Evolutionary conservation across 2,888 invertebrate species (phyloP), one percentile per base, ranked within the genome.

Genomic region (Diadegma fenestrale): DNA sequence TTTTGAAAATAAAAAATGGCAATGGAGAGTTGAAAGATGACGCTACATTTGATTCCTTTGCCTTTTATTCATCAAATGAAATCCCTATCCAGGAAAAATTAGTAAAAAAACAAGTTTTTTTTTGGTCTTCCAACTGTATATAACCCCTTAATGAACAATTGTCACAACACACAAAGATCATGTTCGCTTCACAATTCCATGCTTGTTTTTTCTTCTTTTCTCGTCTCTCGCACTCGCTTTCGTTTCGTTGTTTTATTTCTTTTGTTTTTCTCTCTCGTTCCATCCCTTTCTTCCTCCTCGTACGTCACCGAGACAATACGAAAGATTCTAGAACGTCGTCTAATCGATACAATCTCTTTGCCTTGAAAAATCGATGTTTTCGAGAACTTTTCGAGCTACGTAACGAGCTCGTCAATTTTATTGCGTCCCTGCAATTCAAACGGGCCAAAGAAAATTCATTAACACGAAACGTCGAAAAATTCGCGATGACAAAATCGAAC

Each of bases 221-320:
- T 19, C n/a, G 4, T 14, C 33, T 63, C 37, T 37, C 37, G 7
- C n/a, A n/a, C n/a, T 63, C 12, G n/a, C 30, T 30, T 19, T 37
- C 17, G 26, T 63, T n/a, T 63, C 26, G n/a, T 41, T 41, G 12
- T 64, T 41, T 19, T 19, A 5, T 41, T 64, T 30, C 10, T 6
- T 37, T 41, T 66, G 12, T 41, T 64, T 19, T 66, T 41, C 43
- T 17, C 26, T 22, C 43, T 43, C 43, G 6, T 19, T 68, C 26
- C 6, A 6, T 58, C 12, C 26, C 26, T 26, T 6, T 26, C 14
- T 26, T 14, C 26, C 26, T 26, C 58, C 14, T 26, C 26, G 58
- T 58, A 58, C 58, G 58, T 58, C 58, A 58, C 22, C 26, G 5
- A n/a, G 5, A 58, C 58, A 58, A 26, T 58, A 58, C 26, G 58